phyloP scores from a whole-genome alignment of 37 sponge, comb jelly and placozoan genomes.

The Theonella swinhoei region DNA sequence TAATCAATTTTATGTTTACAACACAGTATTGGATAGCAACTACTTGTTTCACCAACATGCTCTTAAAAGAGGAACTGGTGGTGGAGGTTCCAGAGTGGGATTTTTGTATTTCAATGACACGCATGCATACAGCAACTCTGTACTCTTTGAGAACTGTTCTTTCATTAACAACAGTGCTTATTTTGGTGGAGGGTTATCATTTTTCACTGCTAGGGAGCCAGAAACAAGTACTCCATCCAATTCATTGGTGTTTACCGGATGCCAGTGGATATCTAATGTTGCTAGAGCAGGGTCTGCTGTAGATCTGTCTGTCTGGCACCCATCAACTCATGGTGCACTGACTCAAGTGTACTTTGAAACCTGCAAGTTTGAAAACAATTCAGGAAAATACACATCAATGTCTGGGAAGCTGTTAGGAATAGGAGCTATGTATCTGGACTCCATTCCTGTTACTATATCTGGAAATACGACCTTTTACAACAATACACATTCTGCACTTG shows the following conservation, averaged over 20 bases:
- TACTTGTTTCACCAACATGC: no score
- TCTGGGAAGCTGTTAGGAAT: constrained; percentile 17
- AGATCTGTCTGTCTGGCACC: constrained; percentile 45
- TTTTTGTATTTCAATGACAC: constrained; percentile 40
- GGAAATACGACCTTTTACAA: constrained; percentile 5
- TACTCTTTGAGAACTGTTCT: constrained; percentile 18
- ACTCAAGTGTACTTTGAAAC: constrained; percentile 19
- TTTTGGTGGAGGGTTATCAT: constrained; percentile 68
- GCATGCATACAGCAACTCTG: neutral
- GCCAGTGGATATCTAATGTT: constrained; percentile 25
- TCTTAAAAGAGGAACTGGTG: constrained; percentile 80
- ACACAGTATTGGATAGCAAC: constrained; percentile 6
- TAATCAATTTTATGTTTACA: constrained; percentile 19
- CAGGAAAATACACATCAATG: constrained; percentile 8
- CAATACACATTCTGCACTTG: constrained; percentile 55
- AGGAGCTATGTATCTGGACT: constrained; percentile 61
- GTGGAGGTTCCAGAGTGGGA: constrained; percentile 61
- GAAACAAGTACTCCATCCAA: constrained; percentile 9
- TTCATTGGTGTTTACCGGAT: constrained; percentile 23
- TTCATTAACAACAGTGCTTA: constrained; percentile 49
- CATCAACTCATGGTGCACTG: constrained; percentile 29
- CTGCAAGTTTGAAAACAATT: constrained; percentile 53
- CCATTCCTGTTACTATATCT: constrained; percentile 30
- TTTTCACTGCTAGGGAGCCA: constrained; percentile 34
- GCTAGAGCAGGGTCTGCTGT: constrained; percentile 63